These are phyloP conservation scores for Coremacera marginata DNA, from an alignment of 2,888 invertebrate genomes.

Conservation along the genomic window DNA sequence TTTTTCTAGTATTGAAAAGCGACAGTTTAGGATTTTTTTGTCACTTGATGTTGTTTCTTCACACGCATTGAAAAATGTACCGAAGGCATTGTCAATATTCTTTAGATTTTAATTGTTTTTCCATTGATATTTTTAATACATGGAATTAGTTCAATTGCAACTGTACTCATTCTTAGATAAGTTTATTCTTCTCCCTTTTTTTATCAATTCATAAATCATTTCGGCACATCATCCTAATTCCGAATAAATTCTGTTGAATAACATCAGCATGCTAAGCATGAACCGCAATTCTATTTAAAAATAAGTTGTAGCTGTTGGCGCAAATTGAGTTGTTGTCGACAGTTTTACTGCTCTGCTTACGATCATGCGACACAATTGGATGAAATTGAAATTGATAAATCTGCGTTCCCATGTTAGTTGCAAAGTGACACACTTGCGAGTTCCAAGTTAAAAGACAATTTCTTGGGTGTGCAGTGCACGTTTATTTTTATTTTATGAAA, in stretches of 20 bases:
- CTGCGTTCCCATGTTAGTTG: background rate
- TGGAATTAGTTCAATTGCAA: too few species aligned
- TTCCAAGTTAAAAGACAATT: background rate
- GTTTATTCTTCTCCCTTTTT: too few species aligned
- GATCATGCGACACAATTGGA: background rate
- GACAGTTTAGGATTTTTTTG: too few species aligned
- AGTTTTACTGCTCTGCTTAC: background rate
- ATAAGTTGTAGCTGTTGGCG: constrained; percentile 1
- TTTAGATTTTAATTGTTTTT: too few species aligned
- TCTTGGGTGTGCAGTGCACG: background rate
- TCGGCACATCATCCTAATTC: background rate
- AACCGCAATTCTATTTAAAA: background rate
- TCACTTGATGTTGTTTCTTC: too few species aligned
- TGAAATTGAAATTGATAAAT: background rate
- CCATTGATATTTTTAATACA: too few species aligned
- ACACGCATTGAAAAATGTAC: too few species aligned
- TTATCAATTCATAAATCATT: constrained; percentile 4
- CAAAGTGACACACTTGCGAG: constrained; percentile 17
- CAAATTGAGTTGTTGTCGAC: constrained; percentile 14
- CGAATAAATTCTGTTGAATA: background rate
- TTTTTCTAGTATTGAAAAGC: too few species aligned
- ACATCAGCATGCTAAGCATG: background rate
- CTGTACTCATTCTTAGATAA: too few species aligned
- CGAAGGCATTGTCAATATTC: too few species aligned
- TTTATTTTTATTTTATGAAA: background rate